phyloP scores from a whole-genome alignment of 2,888 invertebrate genomes.

The Bhutanitis thaidina region DNA sequence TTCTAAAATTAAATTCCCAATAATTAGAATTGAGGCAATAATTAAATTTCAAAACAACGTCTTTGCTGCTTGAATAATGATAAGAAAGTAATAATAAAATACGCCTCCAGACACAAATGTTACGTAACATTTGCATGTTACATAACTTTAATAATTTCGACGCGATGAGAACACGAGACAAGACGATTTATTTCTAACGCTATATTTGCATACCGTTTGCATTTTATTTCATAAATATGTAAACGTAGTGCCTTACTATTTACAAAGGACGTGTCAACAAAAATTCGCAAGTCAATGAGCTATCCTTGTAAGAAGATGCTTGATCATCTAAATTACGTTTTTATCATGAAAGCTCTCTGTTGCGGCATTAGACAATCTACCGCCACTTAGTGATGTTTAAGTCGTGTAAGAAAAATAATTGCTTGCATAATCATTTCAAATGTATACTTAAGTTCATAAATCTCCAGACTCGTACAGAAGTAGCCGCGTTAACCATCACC shows the following conservation, averaged over 20 bases:
- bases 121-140: constrained; percentile 10
- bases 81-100: constrained; percentile 6
- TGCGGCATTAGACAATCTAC: too few relatives aligned
- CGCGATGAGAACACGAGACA: constrained; percentile 4
- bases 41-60: too few relatives aligned
- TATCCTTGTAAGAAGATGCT: neutral
- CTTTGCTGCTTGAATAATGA: neutral
- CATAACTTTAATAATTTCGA: constrained; percentile 14
- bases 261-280: neutral
- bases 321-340: neutral
- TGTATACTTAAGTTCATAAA: too few relatives aligned
- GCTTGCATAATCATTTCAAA: too few relatives aligned
- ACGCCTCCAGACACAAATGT: constrained; percentile 3
- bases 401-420: too few relatives aligned
- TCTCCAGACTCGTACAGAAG: too few relatives aligned
- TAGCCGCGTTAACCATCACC: too few relatives aligned
- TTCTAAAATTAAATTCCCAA: too few relatives aligned
- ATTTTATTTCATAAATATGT: constrained; percentile 14
- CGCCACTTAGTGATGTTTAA: too few relatives aligned
- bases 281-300: neutral
- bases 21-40: too few relatives aligned
- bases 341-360: too few relatives aligned
- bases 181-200: constrained; percentile 11
- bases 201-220: constrained; percentile 3
- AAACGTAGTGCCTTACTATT: neutral